phyloP scores from a whole-genome alignment of 2,797 vertebrate species.

The Sparidentex hasta region DNA sequence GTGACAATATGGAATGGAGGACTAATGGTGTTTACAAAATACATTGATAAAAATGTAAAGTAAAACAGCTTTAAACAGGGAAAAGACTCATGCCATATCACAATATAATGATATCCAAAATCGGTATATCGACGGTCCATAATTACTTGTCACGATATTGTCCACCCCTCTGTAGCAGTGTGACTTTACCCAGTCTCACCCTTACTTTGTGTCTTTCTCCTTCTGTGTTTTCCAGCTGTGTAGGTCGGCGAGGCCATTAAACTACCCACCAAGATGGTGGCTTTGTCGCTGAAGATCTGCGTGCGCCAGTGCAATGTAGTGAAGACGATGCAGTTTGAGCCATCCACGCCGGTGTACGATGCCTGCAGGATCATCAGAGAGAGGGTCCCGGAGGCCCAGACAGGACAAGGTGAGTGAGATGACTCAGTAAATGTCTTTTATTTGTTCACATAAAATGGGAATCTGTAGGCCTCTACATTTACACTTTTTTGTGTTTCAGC shows the following conservation, averaged over 20 bases:
- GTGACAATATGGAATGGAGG: too few species aligned
- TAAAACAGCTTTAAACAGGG: too few species aligned
- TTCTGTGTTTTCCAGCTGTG: constrained; percentile 71
- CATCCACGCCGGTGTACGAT: constrained; percentile 95
- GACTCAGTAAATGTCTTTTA: constrained; percentile 5
- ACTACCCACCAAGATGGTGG: constrained; percentile 91
- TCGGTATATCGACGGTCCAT: too few species aligned
- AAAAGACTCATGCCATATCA: too few species aligned
- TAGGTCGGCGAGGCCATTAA: constrained; percentile 67
- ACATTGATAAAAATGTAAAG: too few species aligned
- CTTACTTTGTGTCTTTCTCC: not conserved
- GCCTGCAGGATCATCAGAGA: constrained; percentile 97
- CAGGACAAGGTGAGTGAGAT: constrained; percentile 91
- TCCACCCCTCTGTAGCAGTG: too few species aligned
- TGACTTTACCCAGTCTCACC: not conserved
- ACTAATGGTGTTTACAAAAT: too few species aligned
- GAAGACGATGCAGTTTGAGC: constrained; percentile 99
- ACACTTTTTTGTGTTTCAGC: constrained; percentile 83
- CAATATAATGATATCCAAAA: too few species aligned
- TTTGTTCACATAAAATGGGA: constrained; percentile 42
- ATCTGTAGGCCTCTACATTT: constrained; percentile 24
- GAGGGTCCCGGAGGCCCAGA: constrained; percentile 95
- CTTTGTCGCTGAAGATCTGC: constrained; percentile 97
- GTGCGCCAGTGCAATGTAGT: constrained; percentile 99
- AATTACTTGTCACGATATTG: too few species aligned